Evolutionary conservation across 2,888 invertebrate species (phyloP).

Genomic region (Macaria notata): DNA sequence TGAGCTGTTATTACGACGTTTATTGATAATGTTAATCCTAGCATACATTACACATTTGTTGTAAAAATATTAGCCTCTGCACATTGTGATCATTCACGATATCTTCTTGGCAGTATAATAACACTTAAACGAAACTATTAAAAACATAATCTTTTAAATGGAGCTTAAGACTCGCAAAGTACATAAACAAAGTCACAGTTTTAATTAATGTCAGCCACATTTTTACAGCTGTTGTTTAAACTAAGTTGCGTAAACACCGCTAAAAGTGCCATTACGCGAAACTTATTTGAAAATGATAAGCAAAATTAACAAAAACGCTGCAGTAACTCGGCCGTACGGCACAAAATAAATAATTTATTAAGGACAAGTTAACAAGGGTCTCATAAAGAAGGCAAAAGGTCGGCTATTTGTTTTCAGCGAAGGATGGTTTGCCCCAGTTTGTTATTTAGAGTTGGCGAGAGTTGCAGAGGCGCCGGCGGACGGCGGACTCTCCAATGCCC

Average conservation of each 20-base stretch:
- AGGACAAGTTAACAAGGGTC: constrained; percentile 82
- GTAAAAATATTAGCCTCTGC: too few species aligned
- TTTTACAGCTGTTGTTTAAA: constrained; percentile 25
- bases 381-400: constrained; percentile 82
- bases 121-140: too few species aligned
- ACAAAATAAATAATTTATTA: constrained; percentile 80
- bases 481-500: constrained; percentile 41
- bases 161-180: background rate
- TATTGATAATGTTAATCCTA: constrained; percentile 7
- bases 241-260: constrained; percentile 33
- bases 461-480: constrained; percentile 50
- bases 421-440: constrained; percentile 72
- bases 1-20: constrained; percentile 5
- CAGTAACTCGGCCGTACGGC: constrained; percentile 52
- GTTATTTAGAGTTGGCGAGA: constrained; percentile 72
- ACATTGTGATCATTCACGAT: too few species aligned
- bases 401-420: constrained; percentile 77
- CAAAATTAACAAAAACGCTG: constrained; percentile 65
- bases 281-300: constrained; percentile 67
- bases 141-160: background rate
- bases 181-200: constrained; percentile 18
- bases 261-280: constrained; percentile 31
- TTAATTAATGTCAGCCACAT: constrained; percentile 22
- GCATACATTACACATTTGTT: background rate
- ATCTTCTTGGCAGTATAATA: too few species aligned